A percentile compares a stretch with the other conserved stretches of the same genome.
These are phyloP conservation scores for Oostethus manadensis DNA, from an alignment of 2,113 vertebrate genomes.

Conservation along the genomic window DNA sequence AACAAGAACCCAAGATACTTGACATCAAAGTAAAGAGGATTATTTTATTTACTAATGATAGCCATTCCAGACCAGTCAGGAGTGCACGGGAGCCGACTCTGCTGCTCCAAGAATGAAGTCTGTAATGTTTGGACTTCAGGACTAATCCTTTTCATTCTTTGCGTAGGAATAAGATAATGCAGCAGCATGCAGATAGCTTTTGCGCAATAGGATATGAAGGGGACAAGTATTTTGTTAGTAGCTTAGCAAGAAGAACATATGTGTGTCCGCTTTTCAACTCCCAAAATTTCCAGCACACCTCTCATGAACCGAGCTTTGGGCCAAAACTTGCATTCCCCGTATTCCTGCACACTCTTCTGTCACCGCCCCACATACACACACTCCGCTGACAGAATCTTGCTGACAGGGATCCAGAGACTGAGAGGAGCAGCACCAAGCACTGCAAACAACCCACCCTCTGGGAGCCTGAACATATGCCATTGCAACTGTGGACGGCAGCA, in stretches of 20 bases:
- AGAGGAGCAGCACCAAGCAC: conserved; percentile 29
- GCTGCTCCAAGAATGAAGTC: too few species aligned
- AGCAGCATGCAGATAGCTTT: conserved; percentile 32
- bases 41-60: too few species aligned
- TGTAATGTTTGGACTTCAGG: too few species aligned
- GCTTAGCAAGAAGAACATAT: conserved; percentile 52
- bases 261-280: conserved; percentile 37
- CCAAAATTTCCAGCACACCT: conserved; percentile 51
- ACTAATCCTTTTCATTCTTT: conserved; percentile 6
- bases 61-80: conserved; percentile 18
- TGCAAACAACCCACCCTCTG: conserved; percentile 28
- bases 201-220: conserved; percentile 24
- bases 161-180: conserved; percentile 7
- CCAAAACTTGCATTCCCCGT: conserved; percentile 23
- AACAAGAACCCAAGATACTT: too few species aligned
- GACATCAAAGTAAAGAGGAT: too few species aligned
- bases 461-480: conserved; percentile 28
- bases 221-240: conserved; percentile 34
- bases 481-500: background rate
- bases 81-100: conserved; percentile 1
- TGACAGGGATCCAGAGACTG: conserved; percentile 47
- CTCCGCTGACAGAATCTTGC: conserved; percentile 34
- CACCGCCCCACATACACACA: background rate
- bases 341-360: conserved; percentile 9
- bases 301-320: conserved; percentile 57